Evolutionary conservation across 2,888 invertebrate genomes (phyloP).

Genomic region (Taenaris catops): DNA sequence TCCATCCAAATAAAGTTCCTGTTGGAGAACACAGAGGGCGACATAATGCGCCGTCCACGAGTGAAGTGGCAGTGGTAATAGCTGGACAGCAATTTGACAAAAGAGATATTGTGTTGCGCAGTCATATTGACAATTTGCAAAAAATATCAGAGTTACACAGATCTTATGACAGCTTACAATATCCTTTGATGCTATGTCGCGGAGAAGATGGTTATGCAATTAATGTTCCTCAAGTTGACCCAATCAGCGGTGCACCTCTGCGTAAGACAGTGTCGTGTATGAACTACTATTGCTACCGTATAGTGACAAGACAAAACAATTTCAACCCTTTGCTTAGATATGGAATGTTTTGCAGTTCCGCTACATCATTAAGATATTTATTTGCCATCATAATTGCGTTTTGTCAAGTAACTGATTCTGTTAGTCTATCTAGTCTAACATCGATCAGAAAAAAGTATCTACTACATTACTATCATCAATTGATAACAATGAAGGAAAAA

Average conservation of each 20-base stretch:
- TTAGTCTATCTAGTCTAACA: too few species aligned
- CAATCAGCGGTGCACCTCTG: conserved; percentile 17
- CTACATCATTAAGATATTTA: too few species aligned
- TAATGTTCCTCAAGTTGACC: conserved; percentile 26
- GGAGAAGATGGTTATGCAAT: conserved; percentile 29
- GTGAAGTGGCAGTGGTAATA: conserved; percentile 30
- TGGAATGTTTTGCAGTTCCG: too few species aligned
- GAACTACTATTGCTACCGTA: too few species aligned
- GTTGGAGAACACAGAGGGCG: conserved; percentile 27
- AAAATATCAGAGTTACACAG: conserved; percentile 26
- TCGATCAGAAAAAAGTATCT: too few species aligned
- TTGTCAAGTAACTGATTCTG: too few species aligned
- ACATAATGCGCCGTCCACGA: conserved; percentile 28
- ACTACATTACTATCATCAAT: too few species aligned
- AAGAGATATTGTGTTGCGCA: conserved; percentile 28
- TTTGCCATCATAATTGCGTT: too few species aligned
- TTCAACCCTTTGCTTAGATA: too few species aligned
- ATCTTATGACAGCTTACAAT: conserved; percentile 30
- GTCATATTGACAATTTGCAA: conserved; percentile 27
- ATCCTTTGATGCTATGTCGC: conserved; percentile 28
- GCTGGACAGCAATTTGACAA: conserved; percentile 29
- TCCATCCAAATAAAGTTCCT: conserved; percentile 27
- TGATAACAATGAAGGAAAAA: too few species aligned
- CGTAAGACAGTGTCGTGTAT: conserved; percentile 26
- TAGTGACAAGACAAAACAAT: too few species aligned